Conservation (phyloP, 2,888 invertebrate species). For the Netelia melanura region DNA sequence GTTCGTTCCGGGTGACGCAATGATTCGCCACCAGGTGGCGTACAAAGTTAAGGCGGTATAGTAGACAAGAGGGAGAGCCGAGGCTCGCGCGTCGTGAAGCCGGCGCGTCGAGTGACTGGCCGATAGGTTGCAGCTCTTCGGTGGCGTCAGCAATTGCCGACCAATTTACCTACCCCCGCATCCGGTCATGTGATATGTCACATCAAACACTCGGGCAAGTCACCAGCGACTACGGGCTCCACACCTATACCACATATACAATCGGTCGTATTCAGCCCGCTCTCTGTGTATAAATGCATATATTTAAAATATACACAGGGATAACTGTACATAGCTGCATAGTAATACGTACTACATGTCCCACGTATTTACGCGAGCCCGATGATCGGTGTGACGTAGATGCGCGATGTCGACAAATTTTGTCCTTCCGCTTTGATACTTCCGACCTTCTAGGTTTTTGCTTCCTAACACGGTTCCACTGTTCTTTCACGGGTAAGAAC, state of each 20-base stretch:
- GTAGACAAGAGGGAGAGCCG: slow-evolving; percentile 39
- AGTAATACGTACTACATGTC: slow-evolving; percentile 14
- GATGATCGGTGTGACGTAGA: slow-evolving; percentile 79
- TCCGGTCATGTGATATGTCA: slow-evolving; percentile 84
- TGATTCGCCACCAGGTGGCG: slow-evolving; percentile 40
- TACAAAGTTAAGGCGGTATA: slow-evolving; percentile 1
- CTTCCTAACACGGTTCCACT: slow-evolving; percentile 1
- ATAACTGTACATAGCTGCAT: slow-evolving; percentile 54
- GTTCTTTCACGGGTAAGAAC: slow-evolving; percentile 27
- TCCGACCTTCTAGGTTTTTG: slow-evolving; percentile 53
- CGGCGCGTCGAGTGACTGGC: slow-evolving; percentile 79
- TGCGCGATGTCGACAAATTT: slow-evolving; percentile 76
- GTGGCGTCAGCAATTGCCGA: slow-evolving; percentile 85
- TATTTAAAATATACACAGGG: slow-evolving; percentile 4
- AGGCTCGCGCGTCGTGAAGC: slow-evolving; percentile 47
- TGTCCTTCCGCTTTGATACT: slow-evolving; percentile 73
- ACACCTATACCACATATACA: slow-evolving; percentile 66
- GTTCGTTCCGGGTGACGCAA: background rate
- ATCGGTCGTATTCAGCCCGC: slow-evolving; percentile 17
- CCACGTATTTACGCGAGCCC: slow-evolving; percentile 77
- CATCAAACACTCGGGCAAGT: slow-evolving; percentile 80
- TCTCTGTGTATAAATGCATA: slow-evolving; percentile 37
- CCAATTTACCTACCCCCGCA: slow-evolving; percentile 85
- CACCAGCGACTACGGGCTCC: slow-evolving; percentile 68
- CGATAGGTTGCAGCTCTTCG: slow-evolving; percentile 81